These are phyloP conservation scores for Entosphenus tridentatus DNA, from an alignment of 2,113 vertebrate species.

Conservation along the genomic window DNA sequence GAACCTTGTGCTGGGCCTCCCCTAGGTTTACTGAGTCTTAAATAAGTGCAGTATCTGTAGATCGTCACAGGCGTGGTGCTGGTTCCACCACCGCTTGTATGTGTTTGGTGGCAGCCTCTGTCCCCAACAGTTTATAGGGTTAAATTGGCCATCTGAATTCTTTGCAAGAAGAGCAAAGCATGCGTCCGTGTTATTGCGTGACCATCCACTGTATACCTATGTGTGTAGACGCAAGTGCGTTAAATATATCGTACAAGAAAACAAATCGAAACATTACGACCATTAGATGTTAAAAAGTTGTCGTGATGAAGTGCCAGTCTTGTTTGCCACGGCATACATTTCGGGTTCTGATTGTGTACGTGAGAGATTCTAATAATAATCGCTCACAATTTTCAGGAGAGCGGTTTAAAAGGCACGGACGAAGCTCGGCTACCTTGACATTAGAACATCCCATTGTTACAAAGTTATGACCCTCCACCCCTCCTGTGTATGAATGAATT, in stretches of 20 bases:
- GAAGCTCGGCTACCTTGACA: too few relatives aligned
- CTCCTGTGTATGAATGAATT: too few relatives aligned
- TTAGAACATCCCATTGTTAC: too few relatives aligned
- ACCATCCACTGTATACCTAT: neutral
- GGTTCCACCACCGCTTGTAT: neutral
- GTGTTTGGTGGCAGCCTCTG: neutral
- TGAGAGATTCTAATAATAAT: neutral
- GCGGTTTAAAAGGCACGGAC: too few relatives aligned
- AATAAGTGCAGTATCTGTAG: neutral
- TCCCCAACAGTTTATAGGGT: neutral
- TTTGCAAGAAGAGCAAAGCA: neutral
- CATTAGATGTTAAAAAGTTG: too few relatives aligned
- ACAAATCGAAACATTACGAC: too few relatives aligned
- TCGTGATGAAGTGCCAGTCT: too few relatives aligned
- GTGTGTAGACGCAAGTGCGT: neutral
- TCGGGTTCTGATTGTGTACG: neutral
- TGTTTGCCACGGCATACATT: neutral
- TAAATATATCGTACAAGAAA: neutral
- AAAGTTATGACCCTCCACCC: too few relatives aligned
- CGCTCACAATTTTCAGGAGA: too few relatives aligned
- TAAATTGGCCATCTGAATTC: neutral
- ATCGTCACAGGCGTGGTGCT: neutral
- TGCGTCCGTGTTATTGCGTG: neutral
- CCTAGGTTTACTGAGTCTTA: neutral
- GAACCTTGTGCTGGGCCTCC: neutral